phyloP scores from a whole-genome alignment of 2,113 vertebrate species.

The Rhinoderma darwinii region DNA sequence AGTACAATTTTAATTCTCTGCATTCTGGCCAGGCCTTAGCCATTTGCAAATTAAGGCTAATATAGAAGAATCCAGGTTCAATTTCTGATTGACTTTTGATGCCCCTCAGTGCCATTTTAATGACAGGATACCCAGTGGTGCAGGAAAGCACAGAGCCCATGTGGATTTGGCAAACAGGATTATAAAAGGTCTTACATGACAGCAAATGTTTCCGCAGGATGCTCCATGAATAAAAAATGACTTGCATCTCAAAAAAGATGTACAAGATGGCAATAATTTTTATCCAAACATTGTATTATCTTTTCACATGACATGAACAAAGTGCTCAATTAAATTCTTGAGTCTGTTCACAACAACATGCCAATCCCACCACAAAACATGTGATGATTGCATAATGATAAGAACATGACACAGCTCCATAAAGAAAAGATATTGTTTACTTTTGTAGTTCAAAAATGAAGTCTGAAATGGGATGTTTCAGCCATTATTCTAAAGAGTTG shows the following conservation, averaged over 20 bases:
- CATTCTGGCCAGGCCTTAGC: conserved; percentile 41
- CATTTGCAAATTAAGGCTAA: conserved; percentile 50
- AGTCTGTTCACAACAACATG: neutral
- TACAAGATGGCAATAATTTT: conserved; percentile 33
- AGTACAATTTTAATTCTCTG: conserved; percentile 56
- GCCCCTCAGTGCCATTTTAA: conserved; percentile 61
- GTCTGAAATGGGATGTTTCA: neutral
- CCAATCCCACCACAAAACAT: neutral
- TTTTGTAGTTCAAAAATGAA: neutral
- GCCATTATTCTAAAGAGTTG: neutral
- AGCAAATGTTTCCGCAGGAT: conserved; percentile 49
- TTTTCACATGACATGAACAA: conserved; percentile 49
- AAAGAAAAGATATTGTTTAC: too few species aligned
- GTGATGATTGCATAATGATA: neutral
- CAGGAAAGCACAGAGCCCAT: conserved; percentile 64
- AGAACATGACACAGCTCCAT: neutral
- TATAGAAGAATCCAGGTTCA: conserved; percentile 32
- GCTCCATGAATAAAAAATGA: conserved; percentile 59
- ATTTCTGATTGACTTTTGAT: conserved; percentile 57
- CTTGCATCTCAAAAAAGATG: conserved; percentile 31
- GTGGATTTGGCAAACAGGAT: conserved; percentile 62
- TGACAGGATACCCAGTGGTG: conserved; percentile 66
- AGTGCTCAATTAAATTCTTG: conserved; percentile 26
- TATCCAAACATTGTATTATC: conserved; percentile 45
- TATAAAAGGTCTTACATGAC: conserved; percentile 54